Conservation (phyloP, 2,888 invertebrate genomes). For the Dryobotodes eremita region DNA sequence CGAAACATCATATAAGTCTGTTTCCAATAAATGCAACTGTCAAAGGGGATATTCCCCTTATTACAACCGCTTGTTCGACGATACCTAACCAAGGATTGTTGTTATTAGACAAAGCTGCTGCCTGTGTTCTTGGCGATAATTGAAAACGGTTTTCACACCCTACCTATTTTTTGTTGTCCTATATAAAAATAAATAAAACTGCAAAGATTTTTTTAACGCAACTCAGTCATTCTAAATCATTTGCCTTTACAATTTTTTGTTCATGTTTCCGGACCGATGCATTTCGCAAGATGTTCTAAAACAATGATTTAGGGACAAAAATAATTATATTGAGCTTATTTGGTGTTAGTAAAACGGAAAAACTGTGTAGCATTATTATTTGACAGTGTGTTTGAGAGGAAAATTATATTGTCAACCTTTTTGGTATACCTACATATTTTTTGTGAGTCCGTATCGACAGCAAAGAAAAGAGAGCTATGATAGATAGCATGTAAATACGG, state of each 20-base stretch:
- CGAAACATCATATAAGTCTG: not conserved
- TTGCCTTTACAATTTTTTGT: not conserved
- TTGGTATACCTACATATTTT: too few species aligned
- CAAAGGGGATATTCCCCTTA: not conserved
- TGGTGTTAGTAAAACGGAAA: not conserved
- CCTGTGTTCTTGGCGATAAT: not conserved
- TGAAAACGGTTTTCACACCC: not conserved
- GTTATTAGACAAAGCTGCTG: not conserved
- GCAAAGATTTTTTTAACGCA: not conserved
- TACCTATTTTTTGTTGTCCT: not conserved
- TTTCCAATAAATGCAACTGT: not conserved
- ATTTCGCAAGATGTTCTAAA: constrained; percentile 10
- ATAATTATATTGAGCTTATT: not conserved
- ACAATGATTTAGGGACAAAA: constrained; percentile 14
- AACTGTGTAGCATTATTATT: not conserved
- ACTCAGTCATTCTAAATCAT: constrained; percentile 8
- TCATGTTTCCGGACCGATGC: constrained; percentile 8
- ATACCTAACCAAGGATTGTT: not conserved
- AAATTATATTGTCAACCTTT: not conserved
- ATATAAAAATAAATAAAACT: not conserved
- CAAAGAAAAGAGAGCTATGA: not conserved
- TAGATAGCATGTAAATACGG: not conserved
- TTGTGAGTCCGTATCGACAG: too few species aligned
- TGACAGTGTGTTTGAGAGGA: not conserved
- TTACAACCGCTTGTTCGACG: not conserved